Base-by-base conservation (phyloP, 2,888 invertebrate genomes). In the Masnerella sp. region DNA sequence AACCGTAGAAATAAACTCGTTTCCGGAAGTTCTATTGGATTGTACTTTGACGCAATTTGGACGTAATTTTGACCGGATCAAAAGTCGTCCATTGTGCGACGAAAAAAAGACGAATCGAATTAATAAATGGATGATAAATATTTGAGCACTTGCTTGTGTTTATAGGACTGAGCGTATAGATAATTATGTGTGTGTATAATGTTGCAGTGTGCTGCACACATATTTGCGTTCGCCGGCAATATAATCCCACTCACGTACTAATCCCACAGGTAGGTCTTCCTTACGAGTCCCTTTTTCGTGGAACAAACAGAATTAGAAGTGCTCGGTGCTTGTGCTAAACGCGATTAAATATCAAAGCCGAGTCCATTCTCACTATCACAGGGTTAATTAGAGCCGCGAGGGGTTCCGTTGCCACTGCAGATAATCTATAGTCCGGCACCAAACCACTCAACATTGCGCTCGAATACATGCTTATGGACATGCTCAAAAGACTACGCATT, bases 261-360 rank as follows among this genome's bases (percentile, higher is more conserved):
- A 67, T 69, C 67, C 54, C 58, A 40, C 43, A 67, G 62, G 38
- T 62, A 68, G 61, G 67, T 38, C 14, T 58, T 58, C 62, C 56
- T 75, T 56, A 36, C 34, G 38, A 76, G 62, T 77, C 77, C 74
- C 79, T 79, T 78, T 81, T 83, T 79, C 79, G 77, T 78, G 80
- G 76, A 79, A 82, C 82, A 84, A 84, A 84, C 82, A 82, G 84
- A 84, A 83, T 84, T 84, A 83, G 82, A 84, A 84, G 70, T 64
- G 74, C 49, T 58, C 74, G 77, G 59, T 65, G 78, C 77, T 77
- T 76, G 81, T 79, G 81, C 82, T 82, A 83, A 85, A 85, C 81
- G 78, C 81, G 83, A 85, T 85, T 85, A 85, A 85, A 84, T 83
- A 83, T 85, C 84, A 85, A 85, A 85, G 85, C 82, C 74, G 54